Evolutionary conservation across 2,113 vertebrate genomes (phyloP).

Genomic region (Amblyopsis rosae): DNA sequence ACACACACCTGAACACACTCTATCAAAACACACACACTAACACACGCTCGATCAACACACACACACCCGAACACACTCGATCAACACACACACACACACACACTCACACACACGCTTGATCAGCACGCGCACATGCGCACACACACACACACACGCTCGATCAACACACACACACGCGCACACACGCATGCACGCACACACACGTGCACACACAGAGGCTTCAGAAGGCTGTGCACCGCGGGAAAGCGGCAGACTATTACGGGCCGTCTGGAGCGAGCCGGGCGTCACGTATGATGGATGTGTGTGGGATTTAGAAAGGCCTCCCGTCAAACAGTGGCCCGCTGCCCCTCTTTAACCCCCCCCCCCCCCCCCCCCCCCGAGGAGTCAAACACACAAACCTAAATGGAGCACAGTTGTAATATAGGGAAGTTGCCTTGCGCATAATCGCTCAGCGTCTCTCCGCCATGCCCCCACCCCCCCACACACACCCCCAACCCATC

Average conservation of each 20-base stretch:
- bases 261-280: constrained; percentile 60
- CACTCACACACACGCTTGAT: no score
- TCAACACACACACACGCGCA: neutral
- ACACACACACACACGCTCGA: no score
- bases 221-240: constrained; percentile 54
- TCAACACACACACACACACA: no score
- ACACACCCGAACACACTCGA: neutral
- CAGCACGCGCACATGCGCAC: no score
- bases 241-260: constrained; percentile 77
- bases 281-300: constrained; percentile 74
- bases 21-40: neutral
- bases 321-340: constrained; percentile 63
- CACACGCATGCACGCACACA: neutral
- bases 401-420: constrained; percentile 80
- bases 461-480: no score
- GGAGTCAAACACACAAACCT: constrained; percentile 66
- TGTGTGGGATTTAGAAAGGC: constrained; percentile 73
- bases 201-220: constrained; percentile 47
- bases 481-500: constrained; percentile 48
- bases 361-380: constrained; percentile 52
- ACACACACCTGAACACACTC: no score
- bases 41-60: neutral
- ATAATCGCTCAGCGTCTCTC: constrained; percentile 1
- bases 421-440: constrained; percentile 63
- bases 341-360: constrained; percentile 60